Conservation (phyloP, 2,888 invertebrate species). For the Ypsolopha sequella region DNA sequence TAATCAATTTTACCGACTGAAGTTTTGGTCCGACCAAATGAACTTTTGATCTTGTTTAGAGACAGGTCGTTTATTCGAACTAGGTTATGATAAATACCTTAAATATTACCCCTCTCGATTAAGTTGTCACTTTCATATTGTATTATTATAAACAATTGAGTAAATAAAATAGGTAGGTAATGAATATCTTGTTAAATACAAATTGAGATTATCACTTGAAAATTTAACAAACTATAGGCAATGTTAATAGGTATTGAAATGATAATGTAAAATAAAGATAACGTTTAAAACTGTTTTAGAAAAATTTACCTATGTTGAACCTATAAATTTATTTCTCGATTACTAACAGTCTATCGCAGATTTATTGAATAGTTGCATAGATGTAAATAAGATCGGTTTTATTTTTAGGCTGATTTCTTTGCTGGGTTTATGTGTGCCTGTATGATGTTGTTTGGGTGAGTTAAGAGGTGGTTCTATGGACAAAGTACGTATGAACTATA, state of each 20-base stretch:
- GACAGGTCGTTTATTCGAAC: conserved; percentile 56
- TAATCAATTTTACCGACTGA: conserved; percentile 45
- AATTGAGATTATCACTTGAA: conserved; percentile 60
- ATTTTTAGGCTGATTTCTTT: conserved; percentile 48
- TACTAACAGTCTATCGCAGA: conserved; percentile 47
- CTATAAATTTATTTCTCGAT: conserved; percentile 52
- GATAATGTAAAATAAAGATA: conserved; percentile 55
- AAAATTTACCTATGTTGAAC: conserved; percentile 68
- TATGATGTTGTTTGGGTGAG: conserved; percentile 16
- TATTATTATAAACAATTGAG: conserved; percentile 34
- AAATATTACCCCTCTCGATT: conserved; percentile 50
- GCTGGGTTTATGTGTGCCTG: conserved; percentile 58
- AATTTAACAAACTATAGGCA: conserved; percentile 67
- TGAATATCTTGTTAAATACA: conserved; percentile 66
- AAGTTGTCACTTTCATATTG: conserved; percentile 46
- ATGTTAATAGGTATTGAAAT: conserved; percentile 66
- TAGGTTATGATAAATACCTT: conserved; percentile 49
- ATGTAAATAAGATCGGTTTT: conserved; percentile 54
- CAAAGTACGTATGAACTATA: conserved; percentile 24
- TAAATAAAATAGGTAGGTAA: conserved; percentile 58
- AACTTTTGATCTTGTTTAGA: conserved; percentile 65
- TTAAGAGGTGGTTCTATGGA: background rate
- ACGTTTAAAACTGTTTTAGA: conserved; percentile 66
- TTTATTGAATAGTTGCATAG: conserved; percentile 56
- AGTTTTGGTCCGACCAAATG: conserved; percentile 70